Conservation (phyloP, 2,797 vertebrate species). For the Arctocebus calabarensis region DNA sequence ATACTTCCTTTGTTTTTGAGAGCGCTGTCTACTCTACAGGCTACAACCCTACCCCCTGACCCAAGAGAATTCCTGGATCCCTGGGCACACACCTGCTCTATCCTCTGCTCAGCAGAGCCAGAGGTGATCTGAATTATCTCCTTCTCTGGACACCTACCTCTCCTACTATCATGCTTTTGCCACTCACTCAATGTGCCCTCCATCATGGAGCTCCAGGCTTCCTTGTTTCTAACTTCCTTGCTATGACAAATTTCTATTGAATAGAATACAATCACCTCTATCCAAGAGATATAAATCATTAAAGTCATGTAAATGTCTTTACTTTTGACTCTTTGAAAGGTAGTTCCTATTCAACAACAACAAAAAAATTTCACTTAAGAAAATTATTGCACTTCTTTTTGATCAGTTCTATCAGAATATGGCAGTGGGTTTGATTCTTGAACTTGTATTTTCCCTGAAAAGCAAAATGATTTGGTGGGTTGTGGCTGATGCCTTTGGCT, state of each 20-base stretch:
- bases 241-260: not conserved
- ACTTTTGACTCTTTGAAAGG: conserved; percentile 41
- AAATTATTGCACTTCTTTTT: conserved; percentile 6
- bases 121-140: rapidly evolving
- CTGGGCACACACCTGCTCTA: not conserved
- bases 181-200: not conserved
- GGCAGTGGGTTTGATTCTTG: not conserved
- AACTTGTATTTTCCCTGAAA: conserved; percentile 8
- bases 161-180: not conserved
- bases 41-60: not conserved
- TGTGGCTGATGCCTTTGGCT: conserved; percentile 3
- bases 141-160: not conserved
- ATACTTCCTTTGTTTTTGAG: not conserved
- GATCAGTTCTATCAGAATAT: not conserved
- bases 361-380: not conserved
- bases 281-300: not conserved
- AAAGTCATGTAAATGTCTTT: conserved; percentile 43
- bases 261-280: not conserved
- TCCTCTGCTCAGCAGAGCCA: not conserved
- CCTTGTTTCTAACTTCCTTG: not conserved
- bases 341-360: not conserved
- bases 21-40: not conserved
- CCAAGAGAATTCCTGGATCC: not conserved
- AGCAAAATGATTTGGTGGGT: conserved; percentile 14
- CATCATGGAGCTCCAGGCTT: not conserved